Percentiles rank a stretch among this genome's conserved stretches.
phyloP scores from a whole-genome alignment of 2,888 invertebrate genomes.

The Xanthia icteritia region DNA sequence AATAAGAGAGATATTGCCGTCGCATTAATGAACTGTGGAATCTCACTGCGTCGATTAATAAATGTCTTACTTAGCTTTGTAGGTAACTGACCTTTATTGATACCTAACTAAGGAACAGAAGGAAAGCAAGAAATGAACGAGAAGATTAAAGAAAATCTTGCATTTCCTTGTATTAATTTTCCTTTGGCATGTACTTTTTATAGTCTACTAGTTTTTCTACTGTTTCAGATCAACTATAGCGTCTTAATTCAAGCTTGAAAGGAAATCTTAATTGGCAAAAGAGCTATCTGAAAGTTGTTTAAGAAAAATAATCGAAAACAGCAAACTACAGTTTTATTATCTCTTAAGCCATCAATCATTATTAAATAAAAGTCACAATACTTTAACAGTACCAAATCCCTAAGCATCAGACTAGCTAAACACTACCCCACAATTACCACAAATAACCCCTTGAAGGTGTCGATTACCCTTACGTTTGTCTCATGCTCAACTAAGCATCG shows the following conservation, averaged over 20 bases:
- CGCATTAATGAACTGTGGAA: slow-evolving; percentile 19
- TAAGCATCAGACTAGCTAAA: too few species aligned
- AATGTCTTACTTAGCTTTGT: slow-evolving; percentile 33
- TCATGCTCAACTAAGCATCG: slow-evolving; percentile 14
- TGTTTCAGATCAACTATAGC: background rate
- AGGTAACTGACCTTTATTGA: slow-evolving; percentile 22
- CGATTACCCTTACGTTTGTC: slow-evolving; percentile 3
- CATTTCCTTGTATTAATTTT: background rate
- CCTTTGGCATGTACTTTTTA: background rate
- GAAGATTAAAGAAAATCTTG: background rate
- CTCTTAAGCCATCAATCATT: background rate
- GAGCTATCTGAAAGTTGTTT: background rate
- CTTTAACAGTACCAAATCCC: background rate
- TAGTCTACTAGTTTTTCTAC: background rate
- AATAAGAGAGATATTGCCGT: slow-evolving; percentile 10
- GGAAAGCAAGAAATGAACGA: background rate
- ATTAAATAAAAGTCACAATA: background rate
- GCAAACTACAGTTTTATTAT: too few species aligned
- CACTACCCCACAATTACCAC: background rate
- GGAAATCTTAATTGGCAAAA: too few species aligned
- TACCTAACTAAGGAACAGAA: background rate
- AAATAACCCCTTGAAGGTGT: background rate
- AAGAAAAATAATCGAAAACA: too few species aligned
- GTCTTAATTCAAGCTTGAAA: background rate
- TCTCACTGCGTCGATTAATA: slow-evolving; percentile 28